These are phyloP conservation scores for Syngnathus typhle DNA, from an alignment of 2,113 vertebrate genomes.

Conservation along the genomic window DNA sequence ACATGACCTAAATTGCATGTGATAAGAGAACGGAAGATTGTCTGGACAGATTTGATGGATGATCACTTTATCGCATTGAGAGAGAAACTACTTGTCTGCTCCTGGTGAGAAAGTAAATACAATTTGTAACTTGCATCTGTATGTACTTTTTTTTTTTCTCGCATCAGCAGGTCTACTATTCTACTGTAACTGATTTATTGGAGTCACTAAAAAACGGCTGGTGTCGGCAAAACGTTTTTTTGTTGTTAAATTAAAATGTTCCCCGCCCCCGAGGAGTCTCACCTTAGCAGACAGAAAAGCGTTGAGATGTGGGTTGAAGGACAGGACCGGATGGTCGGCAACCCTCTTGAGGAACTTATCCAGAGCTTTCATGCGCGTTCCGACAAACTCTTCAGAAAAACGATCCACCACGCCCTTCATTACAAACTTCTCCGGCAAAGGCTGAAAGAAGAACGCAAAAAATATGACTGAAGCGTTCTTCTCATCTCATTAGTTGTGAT, in stretches of 20 bases:
- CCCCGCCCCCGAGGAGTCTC: neutral
- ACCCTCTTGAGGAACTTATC: constrained; percentile 96
- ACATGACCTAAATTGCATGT: neutral
- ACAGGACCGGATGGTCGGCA: constrained; percentile 92
- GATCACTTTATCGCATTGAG: neutral
- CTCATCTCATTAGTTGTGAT: neutral
- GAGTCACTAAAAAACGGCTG: neutral
- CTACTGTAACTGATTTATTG: neutral
- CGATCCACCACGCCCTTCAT: constrained; percentile 97
- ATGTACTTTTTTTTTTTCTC: neutral
- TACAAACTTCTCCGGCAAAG: constrained; percentile 96
- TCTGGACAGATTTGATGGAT: neutral
- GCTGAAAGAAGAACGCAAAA: constrained; percentile 62
- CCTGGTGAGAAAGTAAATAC: neutral
- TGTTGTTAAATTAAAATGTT: neutral
- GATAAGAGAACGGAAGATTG: neutral
- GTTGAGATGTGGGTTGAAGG: constrained; percentile 90
- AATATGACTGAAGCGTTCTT: neutral
- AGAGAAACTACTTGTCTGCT: neutral
- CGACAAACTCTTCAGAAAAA: constrained; percentile 97
- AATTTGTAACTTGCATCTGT: neutral
- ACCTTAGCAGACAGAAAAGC: constrained; percentile 94
- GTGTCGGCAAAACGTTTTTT: neutral
- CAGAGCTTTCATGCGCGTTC: constrained; percentile 90
- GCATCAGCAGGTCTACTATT: neutral